A percentile compares a stretch with the other conserved stretches of the same genome.
Conservation (phyloP, 1,140 invertebrate species). For the Pectinophora gossypiella region DNA sequence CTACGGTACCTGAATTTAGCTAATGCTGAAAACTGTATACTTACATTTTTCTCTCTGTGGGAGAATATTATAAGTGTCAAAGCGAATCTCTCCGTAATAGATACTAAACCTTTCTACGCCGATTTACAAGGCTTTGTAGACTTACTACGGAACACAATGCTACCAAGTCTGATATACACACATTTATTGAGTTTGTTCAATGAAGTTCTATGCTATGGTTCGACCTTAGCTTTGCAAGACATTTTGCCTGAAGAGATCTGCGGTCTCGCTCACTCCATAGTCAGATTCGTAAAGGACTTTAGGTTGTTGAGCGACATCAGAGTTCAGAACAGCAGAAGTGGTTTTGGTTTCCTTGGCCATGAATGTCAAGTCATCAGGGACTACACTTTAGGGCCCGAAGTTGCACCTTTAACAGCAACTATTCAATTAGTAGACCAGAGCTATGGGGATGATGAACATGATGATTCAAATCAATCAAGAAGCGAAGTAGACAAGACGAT, state of each 20-base stretch:
- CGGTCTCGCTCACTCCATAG: conserved; percentile 87
- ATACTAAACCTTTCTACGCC: conserved; percentile 92
- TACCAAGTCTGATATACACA: conserved; percentile 88
- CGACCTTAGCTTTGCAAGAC: conserved; percentile 90
- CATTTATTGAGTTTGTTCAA: conserved; percentile 90
- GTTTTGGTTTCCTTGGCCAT: conserved; percentile 75
- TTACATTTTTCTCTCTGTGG: conserved; percentile 91
- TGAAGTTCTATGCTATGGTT: conserved; percentile 92
- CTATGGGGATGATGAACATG: conserved; percentile 55
- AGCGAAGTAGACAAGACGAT: conserved; percentile 81
- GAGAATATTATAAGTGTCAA: conserved; percentile 94
- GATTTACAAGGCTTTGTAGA: conserved; percentile 88
- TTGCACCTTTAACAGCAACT: conserved; percentile 42
- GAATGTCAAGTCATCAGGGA: conserved; percentile 62
- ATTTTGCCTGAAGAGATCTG: conserved; percentile 91
- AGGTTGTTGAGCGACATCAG: conserved; percentile 81
- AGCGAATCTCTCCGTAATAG: conserved; percentile 90
- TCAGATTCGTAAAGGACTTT: conserved; percentile 90
- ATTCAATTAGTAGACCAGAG: conserved; percentile 60
- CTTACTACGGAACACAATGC: conserved; percentile 81
- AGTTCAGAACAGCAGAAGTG: conserved; percentile 69
- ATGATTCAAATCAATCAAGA: conserved; percentile 40
- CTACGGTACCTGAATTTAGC: conserved; percentile 74
- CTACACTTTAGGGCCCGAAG: conserved; percentile 50
- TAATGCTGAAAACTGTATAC: conserved; percentile 80